These are phyloP conservation scores for Saccopteryx leptura DNA, from an alignment of 2,113 vertebrate genomes.

Conservation along the genomic window DNA sequence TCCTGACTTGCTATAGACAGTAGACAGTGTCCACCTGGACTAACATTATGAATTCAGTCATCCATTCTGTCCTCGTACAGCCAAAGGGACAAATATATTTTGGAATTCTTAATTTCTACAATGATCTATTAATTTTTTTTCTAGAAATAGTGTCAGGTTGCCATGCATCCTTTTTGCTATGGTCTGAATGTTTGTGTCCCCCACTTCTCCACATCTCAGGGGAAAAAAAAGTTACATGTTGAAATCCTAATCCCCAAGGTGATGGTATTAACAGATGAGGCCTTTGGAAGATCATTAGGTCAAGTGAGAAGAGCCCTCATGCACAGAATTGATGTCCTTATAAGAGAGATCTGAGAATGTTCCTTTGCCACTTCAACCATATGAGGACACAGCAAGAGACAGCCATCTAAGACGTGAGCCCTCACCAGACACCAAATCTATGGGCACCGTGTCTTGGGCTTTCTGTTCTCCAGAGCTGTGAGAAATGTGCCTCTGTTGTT, in stretches of 20 bases:
- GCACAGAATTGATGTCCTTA: neutral
- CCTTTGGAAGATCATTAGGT: neutral
- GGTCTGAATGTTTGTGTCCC: neutral
- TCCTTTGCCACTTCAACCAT: neutral
- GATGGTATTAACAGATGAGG: neutral
- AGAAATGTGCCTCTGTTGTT: neutral
- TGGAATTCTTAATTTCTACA: neutral
- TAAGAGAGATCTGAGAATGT: neutral
- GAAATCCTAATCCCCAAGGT: neutral
- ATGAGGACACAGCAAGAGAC: neutral
- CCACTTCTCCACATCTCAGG: neutral
- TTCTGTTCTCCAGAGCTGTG: neutral
- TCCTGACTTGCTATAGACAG: neutral
- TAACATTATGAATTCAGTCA: neutral
- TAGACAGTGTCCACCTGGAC: neutral
- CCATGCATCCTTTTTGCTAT: neutral
- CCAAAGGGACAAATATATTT: neutral
- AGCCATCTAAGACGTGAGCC: neutral
- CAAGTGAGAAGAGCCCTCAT: neutral
- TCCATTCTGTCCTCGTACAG: neutral
- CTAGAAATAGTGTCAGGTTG: neutral
- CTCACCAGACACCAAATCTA: neutral
- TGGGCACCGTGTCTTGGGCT: neutral
- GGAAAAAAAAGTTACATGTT: neutral
- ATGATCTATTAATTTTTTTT: neutral